Conservation (phyloP, 2,113 vertebrate species). For the Anthoscopus minutus region DNA sequence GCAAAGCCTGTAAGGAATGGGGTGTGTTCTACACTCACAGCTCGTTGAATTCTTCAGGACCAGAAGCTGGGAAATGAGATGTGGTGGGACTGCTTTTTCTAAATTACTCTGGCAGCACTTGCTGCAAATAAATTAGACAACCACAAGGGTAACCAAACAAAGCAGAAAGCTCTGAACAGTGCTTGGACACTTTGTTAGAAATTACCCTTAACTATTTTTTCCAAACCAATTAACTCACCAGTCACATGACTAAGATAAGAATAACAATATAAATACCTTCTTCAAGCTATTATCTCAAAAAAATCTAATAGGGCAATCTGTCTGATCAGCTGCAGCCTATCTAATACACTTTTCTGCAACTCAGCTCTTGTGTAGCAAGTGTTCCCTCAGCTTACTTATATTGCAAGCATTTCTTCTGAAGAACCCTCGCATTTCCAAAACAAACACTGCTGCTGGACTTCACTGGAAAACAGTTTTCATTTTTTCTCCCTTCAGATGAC, state of each 20-base stretch:
- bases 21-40: neutral
- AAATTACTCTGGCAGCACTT: neutral
- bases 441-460: accelerated
- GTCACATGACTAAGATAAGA: neutral
- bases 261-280: neutral
- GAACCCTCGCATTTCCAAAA: neutral
- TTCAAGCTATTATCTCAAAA: neutral
- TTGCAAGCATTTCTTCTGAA: neutral
- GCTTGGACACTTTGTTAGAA: neutral
- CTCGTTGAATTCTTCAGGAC: neutral
- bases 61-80: neutral
- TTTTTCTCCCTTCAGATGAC: neutral
- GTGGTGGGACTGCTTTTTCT: neutral
- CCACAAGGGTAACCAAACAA: neutral
- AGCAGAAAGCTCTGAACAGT: neutral
- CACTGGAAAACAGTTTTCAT: neutral
- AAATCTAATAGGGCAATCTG: neutral
- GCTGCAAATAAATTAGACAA: neutral
- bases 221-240: neutral
- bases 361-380: accelerated
- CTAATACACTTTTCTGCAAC: neutral
- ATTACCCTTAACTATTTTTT: neutral
- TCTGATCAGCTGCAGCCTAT: neutral
- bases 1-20: neutral
- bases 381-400: neutral